phyloP scores from a whole-genome alignment of 2,888 invertebrate genomes.

The Tetheella fluctuosa region DNA sequence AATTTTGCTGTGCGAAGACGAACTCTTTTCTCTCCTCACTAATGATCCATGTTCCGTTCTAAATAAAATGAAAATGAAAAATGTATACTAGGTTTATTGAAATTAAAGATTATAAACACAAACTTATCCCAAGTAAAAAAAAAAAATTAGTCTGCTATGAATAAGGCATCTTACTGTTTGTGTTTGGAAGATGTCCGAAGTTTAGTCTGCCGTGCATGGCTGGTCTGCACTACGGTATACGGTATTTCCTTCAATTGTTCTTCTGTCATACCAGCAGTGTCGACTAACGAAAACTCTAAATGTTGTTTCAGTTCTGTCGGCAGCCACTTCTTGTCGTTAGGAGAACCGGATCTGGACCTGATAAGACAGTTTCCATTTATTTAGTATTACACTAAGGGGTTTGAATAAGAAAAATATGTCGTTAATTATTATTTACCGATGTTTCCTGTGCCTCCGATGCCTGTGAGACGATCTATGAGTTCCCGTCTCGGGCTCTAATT shows the following conservation, averaged over 20 bases:
- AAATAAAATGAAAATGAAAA: constrained; percentile 16
- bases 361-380: constrained; percentile 19
- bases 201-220: constrained; percentile 85
- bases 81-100: constrained; percentile 2
- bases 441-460: constrained; percentile 84
- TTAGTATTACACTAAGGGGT: neutral
- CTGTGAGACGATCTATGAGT: constrained; percentile 85
- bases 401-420: constrained; percentile 9
- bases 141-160: neutral
- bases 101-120: constrained; percentile 15
- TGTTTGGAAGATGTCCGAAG: constrained; percentile 77
- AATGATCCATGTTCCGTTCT: constrained; percentile 76
- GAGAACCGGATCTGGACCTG: constrained; percentile 87
- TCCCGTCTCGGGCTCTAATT: constrained; percentile 76
- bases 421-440: constrained; percentile 70
- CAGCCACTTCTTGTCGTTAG: constrained; percentile 89
- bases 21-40: constrained; percentile 71
- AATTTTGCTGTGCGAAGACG: constrained; percentile 64
- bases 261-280: constrained; percentile 95
- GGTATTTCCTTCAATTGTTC: constrained; percentile 94
- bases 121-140: no score
- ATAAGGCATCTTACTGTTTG: constrained; percentile 57
- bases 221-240: constrained; percentile 93
- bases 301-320: constrained; percentile 92
- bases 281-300: constrained; percentile 93